A percentile compares a stretch with the other conserved stretches of the same genome.
Conservation (phyloP, 2,888 invertebrate species). For the Halocaridina rubra region DNA sequence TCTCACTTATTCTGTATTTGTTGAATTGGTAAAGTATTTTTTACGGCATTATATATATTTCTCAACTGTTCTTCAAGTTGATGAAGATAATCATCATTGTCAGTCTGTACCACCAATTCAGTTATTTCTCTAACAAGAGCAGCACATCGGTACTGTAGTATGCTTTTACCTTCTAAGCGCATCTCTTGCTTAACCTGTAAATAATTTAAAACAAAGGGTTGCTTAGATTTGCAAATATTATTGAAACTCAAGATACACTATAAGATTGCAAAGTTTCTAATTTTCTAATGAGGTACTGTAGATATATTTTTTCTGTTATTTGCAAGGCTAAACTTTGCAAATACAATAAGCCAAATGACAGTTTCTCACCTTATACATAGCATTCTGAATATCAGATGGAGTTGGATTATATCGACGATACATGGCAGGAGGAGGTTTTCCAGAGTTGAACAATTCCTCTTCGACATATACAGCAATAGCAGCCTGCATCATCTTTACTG, state of each 20-base stretch:
- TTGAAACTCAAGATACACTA: too few relatives aligned
- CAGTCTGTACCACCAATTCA: conserved; percentile 40
- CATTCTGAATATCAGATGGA: conserved; percentile 53
- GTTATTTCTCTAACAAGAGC: conserved; percentile 44
- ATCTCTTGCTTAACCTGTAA: conserved; percentile 46
- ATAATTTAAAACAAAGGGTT: too few relatives aligned
- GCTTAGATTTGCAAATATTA: too few relatives aligned
- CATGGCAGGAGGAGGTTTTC: conserved; percentile 56
- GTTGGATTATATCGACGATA: conserved; percentile 59
- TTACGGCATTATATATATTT: conserved; percentile 39
- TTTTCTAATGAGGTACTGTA: too few relatives aligned
- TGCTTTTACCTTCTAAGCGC: conserved; percentile 44
- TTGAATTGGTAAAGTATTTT: conserved; percentile 25
- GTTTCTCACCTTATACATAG: conserved; percentile 57
- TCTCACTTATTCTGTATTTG: conserved; percentile 34
- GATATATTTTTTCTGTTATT: too few relatives aligned
- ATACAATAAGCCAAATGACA: too few relatives aligned
- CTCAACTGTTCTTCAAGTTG: conserved; percentile 46
- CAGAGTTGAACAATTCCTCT: conserved; percentile 44
- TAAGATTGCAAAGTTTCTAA: too few relatives aligned
- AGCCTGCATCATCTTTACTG: conserved; percentile 49
- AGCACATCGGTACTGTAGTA: conserved; percentile 46
- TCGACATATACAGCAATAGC: conserved; percentile 42
- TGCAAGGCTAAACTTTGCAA: too few relatives aligned
- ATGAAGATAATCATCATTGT: conserved; percentile 45